Base-by-base conservation (phyloP, 2,797 vertebrate species). In the Taenioides sp. region DNA sequence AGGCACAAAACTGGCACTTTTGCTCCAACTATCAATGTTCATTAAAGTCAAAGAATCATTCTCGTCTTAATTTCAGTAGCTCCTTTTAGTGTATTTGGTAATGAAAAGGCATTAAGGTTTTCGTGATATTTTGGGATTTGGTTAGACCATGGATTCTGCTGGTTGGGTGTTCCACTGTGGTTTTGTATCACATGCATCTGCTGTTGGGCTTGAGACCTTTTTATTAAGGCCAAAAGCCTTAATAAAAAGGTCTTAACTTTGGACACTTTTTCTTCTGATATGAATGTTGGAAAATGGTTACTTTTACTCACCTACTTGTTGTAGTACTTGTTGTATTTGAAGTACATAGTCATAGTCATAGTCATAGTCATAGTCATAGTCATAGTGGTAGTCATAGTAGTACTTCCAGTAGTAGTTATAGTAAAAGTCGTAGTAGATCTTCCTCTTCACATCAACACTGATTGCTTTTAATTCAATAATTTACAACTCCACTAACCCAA, bases 111-210 rank as follows among this genome's bases (percentile, higher is more conserved):
- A 63, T 79, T 66, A 25, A 65, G 78, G 83, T 84, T 79, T 75
- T 63, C 63, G 63, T 74, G 85, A 85, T 93, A 91, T 90, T 92
- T 90, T 83, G 75, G 87, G 89, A 73, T 68, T 49, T 66, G 57
- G 81, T 72, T 65, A 64, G 71, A 82, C 55, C 55, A 28, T 22
- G 65, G 75, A 76, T 60, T 70, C 3, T 70, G 47, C 60, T 37
- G 67, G 83, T 82, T 86, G 71, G 76, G 82, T 87, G 92, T 89
- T 91, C 84, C 79, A 73, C 75, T 81, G 86, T 34, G 82, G 89
- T 88, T 87, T 59, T 76, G 79, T 86, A 77, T 86, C 80, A 84
- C 80, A 76, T 73, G 75, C 72, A 82, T 88, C 81, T 84, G 86
- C 82, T 83, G 16, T 28, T 78, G 75, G 67, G 79, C 60, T 77